Evolutionary conservation across 37 sponge, comb jelly and placozoan species (phyloP), one percentile per base, ranked within the genome.

Genomic region (Tethya wilhelma): DNA sequence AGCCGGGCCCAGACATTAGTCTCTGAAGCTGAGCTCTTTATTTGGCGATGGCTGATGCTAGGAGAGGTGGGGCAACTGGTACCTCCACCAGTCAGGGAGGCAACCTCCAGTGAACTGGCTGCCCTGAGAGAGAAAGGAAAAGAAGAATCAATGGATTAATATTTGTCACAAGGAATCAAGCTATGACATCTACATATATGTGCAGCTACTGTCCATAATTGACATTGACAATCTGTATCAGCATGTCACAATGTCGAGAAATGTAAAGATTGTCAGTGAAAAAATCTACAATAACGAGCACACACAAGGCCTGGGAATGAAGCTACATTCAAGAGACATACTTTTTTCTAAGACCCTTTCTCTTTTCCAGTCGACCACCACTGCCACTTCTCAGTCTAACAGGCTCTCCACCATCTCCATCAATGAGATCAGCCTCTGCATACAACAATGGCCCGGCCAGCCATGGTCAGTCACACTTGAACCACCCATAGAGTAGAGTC

Each of bases 1-100:
- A 78, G 79, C 33, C 79, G 65, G 37, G 79, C n/a, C 79, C 79
- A 78, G 33, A 78, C 79, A 49, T 30, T 78, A 43, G 8, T 31
- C 55, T 78, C 79, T n/a, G 67, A 64, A 1, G 43, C 63, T 39
- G 32, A 26, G 34, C 32, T 28, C 31, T 34, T 30, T 12, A 59
- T 17, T 26, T 29, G 4, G 25, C 41, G 39, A 23, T 6, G 8
- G 28, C 14, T 22, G 59, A 22, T 31, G 38, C 14, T 37, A 19
- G 79, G 79, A 20, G 79, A 78, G 0, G 55, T 40, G 44, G 79
- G 67, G 64, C 53, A 49, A 46, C 67, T 49, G 55, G 20, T 53
- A 23, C 44, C 23, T n/a, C n/a, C n/a, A n/a, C n/a, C n/a, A n/a
- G n/a, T n/a, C n/a, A n/a, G n/a, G n/a, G n/a, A 3, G 7, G 70